Base-by-base conservation (phyloP, 2,888 invertebrate species). In the Theristus sp. region DNA sequence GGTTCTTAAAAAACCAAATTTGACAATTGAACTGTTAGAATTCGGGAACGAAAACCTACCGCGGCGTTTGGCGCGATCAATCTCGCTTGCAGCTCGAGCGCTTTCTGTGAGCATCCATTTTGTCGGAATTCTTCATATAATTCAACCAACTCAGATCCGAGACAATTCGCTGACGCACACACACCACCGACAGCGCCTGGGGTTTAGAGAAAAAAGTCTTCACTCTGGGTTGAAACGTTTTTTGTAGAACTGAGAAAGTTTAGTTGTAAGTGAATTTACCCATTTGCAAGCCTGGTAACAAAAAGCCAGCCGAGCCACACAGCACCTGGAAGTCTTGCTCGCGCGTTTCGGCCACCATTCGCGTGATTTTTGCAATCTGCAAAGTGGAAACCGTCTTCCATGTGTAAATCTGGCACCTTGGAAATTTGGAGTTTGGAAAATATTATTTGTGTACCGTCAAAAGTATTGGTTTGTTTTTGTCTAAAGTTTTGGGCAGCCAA, bases 221-320 rank as follows among this genome's bases (percentile, higher is more conserved):
- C n/a, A n/a, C n/a, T n/a, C n/a, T n/a, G n/a, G n/a, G n/a, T n/a
- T n/a, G n/a, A n/a, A n/a, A n/a, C n/a, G n/a, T n/a, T n/a, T n/a
- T n/a, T n/a, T n/a, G n/a, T n/a, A n/a, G n/a, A n/a, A n/a, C n/a
- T n/a, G n/a, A n/a, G n/a, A n/a, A n/a, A n/a, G n/a, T n/a, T n/a
- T n/a, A n/a, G n/a, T n/a, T n/a, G n/a, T n/a, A n/a, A n/a, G n/a
- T n/a, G n/a, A n/a, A n/a, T n/a, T n/a, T n/a, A n/a, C n/a, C 38
- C 10, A 38, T 17, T 38, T 38, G 38, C 38, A 38, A 38, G 38
- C 38, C 38, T 38, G 38, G 38, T 59, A 80, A 70, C 1, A 81
- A 70, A 67, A 80, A 80, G 29, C 80, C 77, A 3, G 80, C 80
- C 25, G 81, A 80, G 20, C 81, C 80, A 24, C 79, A 79, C 25